Base-by-base conservation (phyloP, 1,140 invertebrate species). In the Polyergus mexicanus region DNA sequence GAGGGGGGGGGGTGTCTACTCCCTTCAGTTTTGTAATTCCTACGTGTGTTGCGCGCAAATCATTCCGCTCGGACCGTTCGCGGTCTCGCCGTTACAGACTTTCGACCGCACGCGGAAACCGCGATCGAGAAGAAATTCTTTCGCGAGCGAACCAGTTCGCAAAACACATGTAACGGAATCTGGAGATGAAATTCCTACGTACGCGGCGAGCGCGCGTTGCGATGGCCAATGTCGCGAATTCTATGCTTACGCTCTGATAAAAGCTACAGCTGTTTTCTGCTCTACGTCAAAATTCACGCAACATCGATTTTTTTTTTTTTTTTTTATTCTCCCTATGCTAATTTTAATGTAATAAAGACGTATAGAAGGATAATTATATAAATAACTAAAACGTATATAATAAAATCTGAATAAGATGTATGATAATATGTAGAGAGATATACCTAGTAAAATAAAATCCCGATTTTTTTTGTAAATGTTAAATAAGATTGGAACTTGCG, bases 51-150 rank as follows among this genome's bases (percentile, higher is more conserved):
- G 81, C 77, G 84, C 47, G 85, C 72, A 75, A 89, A 89, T 87
- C 78, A 85, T 87, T 89, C 80, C 68, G 51, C 32, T 62, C 66
- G 77, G 77, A 83, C 66, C 63, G 56, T 63, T 35, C 85, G 77
- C 75, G 85, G 74, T 63, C 75, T 68, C 65, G 65, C 84, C 81
- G 86, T 89, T 89, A 89, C 88, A 78, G 85, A 89, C 81, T 89
- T 88, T 80, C 71, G 54, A 74, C 88, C 85, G 74, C 75, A 77
- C 81, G 71, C 68, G 68, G 88, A 86, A 89, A 89, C 88, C 88
- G 72, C 76, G 83, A 77, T 63, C 77, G 87, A 89, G 88, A 78
- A 89, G 86, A 89, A 89, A 89, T 89, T 89, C 88, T 89, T 84
- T 84, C 78, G 63, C 63, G 74, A 88, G 68, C 88, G 85, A 65